phyloP scores from a whole-genome alignment of 2,888 invertebrate genomes.

The Pimpla rufipes region DNA sequence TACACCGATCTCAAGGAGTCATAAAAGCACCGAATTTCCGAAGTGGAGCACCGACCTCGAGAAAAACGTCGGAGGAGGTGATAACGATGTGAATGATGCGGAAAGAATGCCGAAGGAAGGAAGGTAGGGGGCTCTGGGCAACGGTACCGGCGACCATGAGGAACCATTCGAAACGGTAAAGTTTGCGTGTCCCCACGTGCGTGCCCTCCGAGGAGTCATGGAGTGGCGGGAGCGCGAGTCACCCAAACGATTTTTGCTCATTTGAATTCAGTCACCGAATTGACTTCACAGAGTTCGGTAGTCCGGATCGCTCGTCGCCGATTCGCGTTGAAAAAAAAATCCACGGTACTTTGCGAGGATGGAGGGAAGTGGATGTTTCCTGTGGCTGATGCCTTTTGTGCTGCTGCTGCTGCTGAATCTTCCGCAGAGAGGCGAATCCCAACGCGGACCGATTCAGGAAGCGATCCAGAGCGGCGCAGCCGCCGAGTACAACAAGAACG shows the following conservation, averaged over 20 bases:
- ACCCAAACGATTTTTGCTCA: neutral
- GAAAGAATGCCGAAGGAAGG: slow-evolving; percentile 57
- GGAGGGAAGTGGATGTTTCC: neutral
- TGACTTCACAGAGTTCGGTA: slow-evolving; percentile 49
- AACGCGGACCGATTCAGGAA: slow-evolving; percentile 82
- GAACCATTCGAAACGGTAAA: slow-evolving; percentile 67
- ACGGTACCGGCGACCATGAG: slow-evolving; percentile 61
- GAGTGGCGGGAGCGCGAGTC: neutral
- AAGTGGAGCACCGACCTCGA: neutral
- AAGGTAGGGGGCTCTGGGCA: slow-evolving; percentile 50
- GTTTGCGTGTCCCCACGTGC: slow-evolving; percentile 31
- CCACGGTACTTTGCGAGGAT: slow-evolving; percentile 13
- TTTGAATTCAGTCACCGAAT: slow-evolving; percentile 57
- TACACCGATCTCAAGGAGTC: neutral
- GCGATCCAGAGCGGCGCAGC: slow-evolving; percentile 85
- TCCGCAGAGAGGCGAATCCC: slow-evolving; percentile 34
- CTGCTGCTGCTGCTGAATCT: slow-evolving; percentile 17
- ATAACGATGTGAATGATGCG: slow-evolving; percentile 31
- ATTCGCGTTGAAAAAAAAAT: neutral
- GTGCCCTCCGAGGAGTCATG: slow-evolving; percentile 29
- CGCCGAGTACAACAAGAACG: slow-evolving; percentile 87
- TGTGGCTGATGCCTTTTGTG: neutral
- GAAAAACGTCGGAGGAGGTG: neutral
- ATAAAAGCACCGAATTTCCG: neutral
- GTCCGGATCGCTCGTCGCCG: slow-evolving; percentile 3